A percentile compares a stretch with the other conserved stretches of the same genome.
phyloP scores from a whole-genome alignment of 2,888 invertebrate species.

The Zeuzera pyrina region DNA sequence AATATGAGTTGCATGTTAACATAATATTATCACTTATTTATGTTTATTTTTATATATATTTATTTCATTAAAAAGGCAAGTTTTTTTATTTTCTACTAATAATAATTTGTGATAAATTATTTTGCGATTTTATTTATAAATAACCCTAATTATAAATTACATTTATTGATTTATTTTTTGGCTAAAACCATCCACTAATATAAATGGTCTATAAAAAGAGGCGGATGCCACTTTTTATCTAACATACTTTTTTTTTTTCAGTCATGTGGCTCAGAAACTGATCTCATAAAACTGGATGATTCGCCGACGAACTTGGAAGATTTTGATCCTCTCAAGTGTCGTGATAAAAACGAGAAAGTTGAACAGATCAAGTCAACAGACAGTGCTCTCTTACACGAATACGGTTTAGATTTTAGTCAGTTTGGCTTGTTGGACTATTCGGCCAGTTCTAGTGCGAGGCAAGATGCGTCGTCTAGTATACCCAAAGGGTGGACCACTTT shows the following conservation, averaged over 20 bases:
- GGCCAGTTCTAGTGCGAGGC: constrained; percentile 20
- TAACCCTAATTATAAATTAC: too few species aligned
- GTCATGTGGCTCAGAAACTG: constrained; percentile 56
- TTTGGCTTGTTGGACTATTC: constrained; percentile 63
- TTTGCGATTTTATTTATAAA: too few species aligned
- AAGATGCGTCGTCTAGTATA: constrained; percentile 32
- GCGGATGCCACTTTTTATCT: constrained; percentile 16
- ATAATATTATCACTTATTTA: too few species aligned
- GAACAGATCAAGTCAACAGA: constrained; percentile 65
- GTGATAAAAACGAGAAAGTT: constrained; percentile 43
- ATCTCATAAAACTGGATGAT: constrained; percentile 63
- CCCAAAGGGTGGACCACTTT: constrained; percentile 64
- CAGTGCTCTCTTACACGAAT: constrained; percentile 80
- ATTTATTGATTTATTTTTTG: too few species aligned
- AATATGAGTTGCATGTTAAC: too few species aligned
- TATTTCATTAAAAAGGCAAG: too few species aligned
- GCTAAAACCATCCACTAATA: too few species aligned
- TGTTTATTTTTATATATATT: too few species aligned
- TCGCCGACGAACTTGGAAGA: constrained; percentile 56
- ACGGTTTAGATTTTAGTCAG: constrained; percentile 78
- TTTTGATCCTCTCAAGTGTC: constrained; percentile 57
- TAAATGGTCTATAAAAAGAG: too few species aligned
- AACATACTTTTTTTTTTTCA: constrained; percentile 53
- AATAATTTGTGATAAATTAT: too few species aligned
- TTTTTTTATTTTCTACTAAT: too few species aligned